Base-by-base conservation (phyloP, 2,888 invertebrate species). In the Eupithecia tripunctaria region DNA sequence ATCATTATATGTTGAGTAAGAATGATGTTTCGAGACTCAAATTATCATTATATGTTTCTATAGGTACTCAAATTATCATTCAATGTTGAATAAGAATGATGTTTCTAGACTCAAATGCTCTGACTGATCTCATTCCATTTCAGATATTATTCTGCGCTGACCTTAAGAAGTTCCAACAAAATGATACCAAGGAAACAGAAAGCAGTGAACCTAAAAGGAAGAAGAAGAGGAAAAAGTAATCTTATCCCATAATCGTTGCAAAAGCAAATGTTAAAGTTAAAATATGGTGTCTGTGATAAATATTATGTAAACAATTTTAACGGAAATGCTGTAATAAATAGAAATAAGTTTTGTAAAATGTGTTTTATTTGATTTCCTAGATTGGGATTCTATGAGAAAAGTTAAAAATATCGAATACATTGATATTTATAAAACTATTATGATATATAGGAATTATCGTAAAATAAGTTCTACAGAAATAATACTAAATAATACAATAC, bases 131-230 rank as follows among this genome's bases (percentile, higher is more conserved):
- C 14, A 56, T 56, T 51, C 15, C 29, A 41, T 94, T 95, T 7
- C 86, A 97, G 97, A 96, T 97, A 14, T 88, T 97, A 62, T 97
- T 97, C 88, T 97, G 97, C 88, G 96, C 97, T n/a, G 97, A 97
- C 86, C 90, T 98, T 72, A 96, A 96, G 91, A 95, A 96, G 90
- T 96, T 97, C 87, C 95, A 96, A 93, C 85, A 91, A 56, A 84
- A 80, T 21, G 83, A 84, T 21, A 79, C 75, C 25, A 74, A 79
- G 3, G 75, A 72, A 47, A 77, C 79, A 29, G 81, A 82, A 15
- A 80, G 79, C 65, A 77, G 79, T 15, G 88, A 86, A 73, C 96
- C 87, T 38, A 90, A 86, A 70, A 88, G 82, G 76, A 91, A 83
- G 78, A 91, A 84, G 80, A 83, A 83, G 76, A 89, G 84, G 12